Evolutionary conservation across 2,113 vertebrate genomes (phyloP), one percentile per base, ranked within the genome.

Genomic region (Etheostoma spectabile): DNA sequence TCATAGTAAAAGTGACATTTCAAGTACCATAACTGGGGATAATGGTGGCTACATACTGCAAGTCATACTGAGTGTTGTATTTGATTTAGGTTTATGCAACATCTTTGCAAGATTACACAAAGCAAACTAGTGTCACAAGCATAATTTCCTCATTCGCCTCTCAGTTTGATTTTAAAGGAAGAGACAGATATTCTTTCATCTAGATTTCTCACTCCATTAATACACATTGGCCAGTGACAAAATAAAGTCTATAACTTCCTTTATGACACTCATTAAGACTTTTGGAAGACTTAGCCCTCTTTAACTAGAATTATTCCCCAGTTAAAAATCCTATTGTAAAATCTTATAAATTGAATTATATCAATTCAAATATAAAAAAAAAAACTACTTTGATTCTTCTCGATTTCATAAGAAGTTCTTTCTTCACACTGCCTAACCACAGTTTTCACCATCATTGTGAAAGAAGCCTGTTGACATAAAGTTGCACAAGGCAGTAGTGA

Each of bases 391-490:
- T 45, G 12, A 55, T 12, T 70, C 5, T 15, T 79, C 19, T 24
- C 18, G 1, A 13, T 65, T 83, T 55, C 53, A 59, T 27, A 79
- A n/a, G n/a, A n/a, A 48, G 12, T 64, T 0, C 35, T 46, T 55
- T 71, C 21, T 63, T 53, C 10, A 19, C 72, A 8, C 27, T 14
- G 27, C n/a, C 45, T 45, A 13, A 62, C 13, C 64, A 53, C 56
- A 67, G 59, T 52, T 92, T 86, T 86, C 88, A 75, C 55, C 82
- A 91, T 76, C 72, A 27, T 0, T 80, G 77, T 81, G 59, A 59
- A 83, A 79, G 46, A 65, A 3, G 33, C 15, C 8, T 67, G 72
- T 84, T 75, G 70, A 79, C 69, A 83, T 35, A 16, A 11, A 7
- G 51, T 83, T 86, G 46, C 79, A 77, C 69, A 87, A 80, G 22